These are phyloP conservation scores for Myotis planiceps DNA, from an alignment of 2,797 vertebrate genomes.

Conservation along the genomic window DNA sequence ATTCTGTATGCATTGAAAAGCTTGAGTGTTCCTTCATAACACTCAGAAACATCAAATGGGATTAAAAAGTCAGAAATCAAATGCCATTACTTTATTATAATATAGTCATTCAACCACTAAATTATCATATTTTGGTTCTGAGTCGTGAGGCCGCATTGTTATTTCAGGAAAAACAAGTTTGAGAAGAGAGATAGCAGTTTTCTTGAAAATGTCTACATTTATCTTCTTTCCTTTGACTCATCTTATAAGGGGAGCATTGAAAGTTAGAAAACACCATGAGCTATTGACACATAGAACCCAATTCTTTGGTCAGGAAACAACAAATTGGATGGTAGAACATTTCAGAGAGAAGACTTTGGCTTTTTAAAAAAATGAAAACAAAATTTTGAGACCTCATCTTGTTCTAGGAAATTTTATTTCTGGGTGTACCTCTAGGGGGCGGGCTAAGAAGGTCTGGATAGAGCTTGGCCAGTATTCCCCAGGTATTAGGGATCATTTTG, in stretches of 20 bases:
- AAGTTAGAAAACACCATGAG: constrained; percentile 4
- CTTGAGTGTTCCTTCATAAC: neutral
- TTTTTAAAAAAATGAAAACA: neutral
- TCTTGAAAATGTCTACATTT: neutral
- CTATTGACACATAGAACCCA: neutral
- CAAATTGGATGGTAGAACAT: neutral
- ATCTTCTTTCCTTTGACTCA: neutral
- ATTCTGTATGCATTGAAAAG: neutral
- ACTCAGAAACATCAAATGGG: neutral
- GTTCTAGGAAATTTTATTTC: neutral
- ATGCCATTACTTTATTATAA: neutral
- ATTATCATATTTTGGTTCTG: neutral
- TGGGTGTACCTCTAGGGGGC: neutral
- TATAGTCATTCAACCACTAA: neutral
- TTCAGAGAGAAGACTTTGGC: neutral
- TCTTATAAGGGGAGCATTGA: neutral
- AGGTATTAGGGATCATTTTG: neutral
- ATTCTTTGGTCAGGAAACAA: neutral
- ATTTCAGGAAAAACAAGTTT: neutral
- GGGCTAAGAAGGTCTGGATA: neutral
- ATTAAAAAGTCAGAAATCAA: constrained; percentile 4
- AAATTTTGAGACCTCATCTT: neutral
- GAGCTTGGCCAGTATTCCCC: neutral
- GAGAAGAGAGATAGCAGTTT: neutral
- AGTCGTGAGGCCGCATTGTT: neutral